Evolutionary conservation across 2,113 vertebrate species (phyloP).

Genomic region (Etia nguti): DNA sequence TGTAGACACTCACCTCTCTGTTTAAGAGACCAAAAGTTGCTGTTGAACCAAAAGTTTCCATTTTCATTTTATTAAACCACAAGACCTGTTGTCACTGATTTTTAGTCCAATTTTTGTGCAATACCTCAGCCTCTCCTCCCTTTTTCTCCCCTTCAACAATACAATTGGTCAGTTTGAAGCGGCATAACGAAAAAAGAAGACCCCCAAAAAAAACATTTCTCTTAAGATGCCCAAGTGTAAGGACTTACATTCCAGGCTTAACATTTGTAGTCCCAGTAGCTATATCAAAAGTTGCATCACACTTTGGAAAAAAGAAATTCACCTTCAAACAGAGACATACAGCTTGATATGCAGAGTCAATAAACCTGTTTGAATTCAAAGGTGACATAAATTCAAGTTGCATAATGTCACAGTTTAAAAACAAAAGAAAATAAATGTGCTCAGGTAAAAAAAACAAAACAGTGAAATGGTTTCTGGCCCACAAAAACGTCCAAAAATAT

Average conservation of each 20-base stretch:
- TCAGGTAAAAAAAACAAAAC: background rate
- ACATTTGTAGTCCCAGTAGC: background rate
- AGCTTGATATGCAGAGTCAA: background rate
- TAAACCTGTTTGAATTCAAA: background rate
- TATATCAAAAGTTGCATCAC: background rate
- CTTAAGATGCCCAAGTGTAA: background rate
- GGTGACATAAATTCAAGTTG: background rate
- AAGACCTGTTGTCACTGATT: background rate
- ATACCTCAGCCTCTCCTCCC: background rate
- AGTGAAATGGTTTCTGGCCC: background rate
- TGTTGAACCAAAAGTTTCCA: background rate
- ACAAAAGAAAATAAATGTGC: background rate
- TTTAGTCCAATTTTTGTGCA: background rate
- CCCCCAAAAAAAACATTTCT: rapidly evolving
- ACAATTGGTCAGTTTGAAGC: background rate
- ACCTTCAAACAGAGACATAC: background rate
- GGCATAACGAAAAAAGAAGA: background rate
- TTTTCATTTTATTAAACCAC: background rate
- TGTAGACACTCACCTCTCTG: background rate
- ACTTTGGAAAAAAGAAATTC: background rate
- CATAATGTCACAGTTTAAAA: background rate
- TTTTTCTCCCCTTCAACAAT: background rate
- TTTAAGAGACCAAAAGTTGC: background rate
- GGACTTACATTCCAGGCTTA: background rate
- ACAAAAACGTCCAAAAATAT: background rate